Percentiles rank a stretch among this genome's conserved stretches.
Conservation (phyloP, 1,140 invertebrate genomes). For the Sinella curviseta region DNA sequence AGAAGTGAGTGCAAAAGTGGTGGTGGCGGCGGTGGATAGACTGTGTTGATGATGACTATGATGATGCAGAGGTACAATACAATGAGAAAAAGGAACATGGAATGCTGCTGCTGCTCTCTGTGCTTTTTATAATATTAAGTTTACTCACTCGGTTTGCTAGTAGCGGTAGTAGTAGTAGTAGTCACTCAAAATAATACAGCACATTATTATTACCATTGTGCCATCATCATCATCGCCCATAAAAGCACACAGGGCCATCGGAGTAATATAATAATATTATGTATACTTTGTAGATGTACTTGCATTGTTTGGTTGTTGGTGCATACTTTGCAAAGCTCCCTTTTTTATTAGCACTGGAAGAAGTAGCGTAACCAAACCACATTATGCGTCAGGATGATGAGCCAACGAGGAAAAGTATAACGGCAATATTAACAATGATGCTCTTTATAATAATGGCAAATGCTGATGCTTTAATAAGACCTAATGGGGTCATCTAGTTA, state of each 20-base stretch:
- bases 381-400: slow-evolving; percentile 5
- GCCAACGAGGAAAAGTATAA: not conserved
- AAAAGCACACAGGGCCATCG: not conserved
- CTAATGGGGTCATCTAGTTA: slow-evolving; percentile 15
- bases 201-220: not conserved
- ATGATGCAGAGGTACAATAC: not conserved
- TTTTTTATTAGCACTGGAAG: too few species aligned
- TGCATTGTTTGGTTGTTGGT: too few species aligned
- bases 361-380: not conserved
- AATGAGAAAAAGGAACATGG: not conserved
- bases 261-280: not conserved
- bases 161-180: not conserved
- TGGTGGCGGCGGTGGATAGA: too few species aligned
- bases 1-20: not conserved
- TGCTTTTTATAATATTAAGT: too few species aligned
- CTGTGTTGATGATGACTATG: not conserved
- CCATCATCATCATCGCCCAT: not conserved
- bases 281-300: too few species aligned
- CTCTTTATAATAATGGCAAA: slow-evolving; percentile 20
- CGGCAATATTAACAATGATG: not conserved
- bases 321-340: too few species aligned
- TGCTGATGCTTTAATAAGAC: slow-evolving; percentile 17
- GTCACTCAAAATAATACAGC: not conserved
- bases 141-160: too few species aligned
- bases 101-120: not conserved